These are phyloP conservation scores for Drosophila mettleri DNA, from an alignment of 2,888 invertebrate species.

Conservation along the genomic window DNA sequence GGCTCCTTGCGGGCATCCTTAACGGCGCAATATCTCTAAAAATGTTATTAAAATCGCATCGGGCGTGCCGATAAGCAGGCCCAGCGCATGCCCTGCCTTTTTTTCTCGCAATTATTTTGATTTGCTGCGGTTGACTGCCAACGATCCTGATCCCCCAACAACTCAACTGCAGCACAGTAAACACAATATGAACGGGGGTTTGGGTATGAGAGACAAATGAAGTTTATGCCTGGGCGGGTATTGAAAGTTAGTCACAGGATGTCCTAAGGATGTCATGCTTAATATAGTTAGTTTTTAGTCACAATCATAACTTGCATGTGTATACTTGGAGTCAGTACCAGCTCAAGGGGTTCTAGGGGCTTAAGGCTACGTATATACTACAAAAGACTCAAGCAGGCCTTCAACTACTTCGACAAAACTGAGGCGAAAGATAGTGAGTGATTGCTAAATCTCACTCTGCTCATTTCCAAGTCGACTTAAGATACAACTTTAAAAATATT, in stretches of 20 bases:
- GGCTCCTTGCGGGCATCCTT: constrained; percentile 48
- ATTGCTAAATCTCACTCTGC: too few relatives aligned
- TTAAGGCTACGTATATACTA: too few relatives aligned
- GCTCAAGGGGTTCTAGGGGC: background rate
- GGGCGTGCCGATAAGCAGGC: constrained; percentile 61
- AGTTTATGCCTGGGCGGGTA: background rate
- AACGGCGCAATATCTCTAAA: constrained; percentile 66
- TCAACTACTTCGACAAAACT: too few relatives aligned
- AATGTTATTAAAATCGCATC: constrained; percentile 74
- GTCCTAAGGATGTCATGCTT: too few relatives aligned
- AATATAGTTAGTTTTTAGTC: too few relatives aligned
- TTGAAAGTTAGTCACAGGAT: too few relatives aligned
- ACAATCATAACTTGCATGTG: too few relatives aligned
- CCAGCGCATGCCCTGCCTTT: constrained; percentile 18
- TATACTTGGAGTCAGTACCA: too few relatives aligned
- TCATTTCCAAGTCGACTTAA: background rate
- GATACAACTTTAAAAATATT: too few relatives aligned
- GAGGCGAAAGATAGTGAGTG: too few relatives aligned
- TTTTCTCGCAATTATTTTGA: constrained; percentile 61
- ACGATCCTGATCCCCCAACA: constrained; percentile 12
- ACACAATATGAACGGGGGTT: too few relatives aligned
- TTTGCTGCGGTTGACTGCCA: constrained; percentile 49
- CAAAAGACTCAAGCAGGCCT: too few relatives aligned
- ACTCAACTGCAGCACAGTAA: constrained; percentile 9
- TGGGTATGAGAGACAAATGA: background rate